Evolutionary conservation across 2,888 invertebrate genomes (phyloP), one percentile per base, ranked within the genome.

Genomic region (Pterostichus madidus): DNA sequence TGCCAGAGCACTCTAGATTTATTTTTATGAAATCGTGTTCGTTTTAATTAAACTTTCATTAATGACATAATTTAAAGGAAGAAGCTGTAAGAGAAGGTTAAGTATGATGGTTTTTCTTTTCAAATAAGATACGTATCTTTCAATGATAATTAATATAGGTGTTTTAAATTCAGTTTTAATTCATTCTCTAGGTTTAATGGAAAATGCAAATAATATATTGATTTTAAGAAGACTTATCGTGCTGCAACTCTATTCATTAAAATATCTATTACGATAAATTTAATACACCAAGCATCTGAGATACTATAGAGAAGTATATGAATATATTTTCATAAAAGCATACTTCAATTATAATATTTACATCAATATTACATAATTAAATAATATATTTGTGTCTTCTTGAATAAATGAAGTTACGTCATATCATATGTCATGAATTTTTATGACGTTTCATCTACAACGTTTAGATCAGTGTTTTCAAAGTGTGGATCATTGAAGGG

Each of bases 171-270:
- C 39, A n/a, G 2, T 35, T 64, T 64, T 64, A 64, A 64, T 64
- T 32, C 32, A 64, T 64, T 64, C 17, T 35, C 39, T 5, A 64
- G 39, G 6, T 35, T 35, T 35, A 53, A n/a, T 53, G 15, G 7
- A 13, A 35, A 64, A 64, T 64, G 64, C 64, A 64, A 64, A 64
- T 35, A 64, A 64, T 35, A 64, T 64, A 35, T 64, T 13, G 64
- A 64, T 64, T 64, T 64, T 64, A n/a, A 59, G 24, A 59, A 46
- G 46, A 46, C 46, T 46, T 46, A 46, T 15, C 24, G 11, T 24
- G 10, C 8, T 59, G 24, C 24, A 59, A 59, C 24, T 24, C 24
- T 17, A 59, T 59, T 17, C 10, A 31, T 59, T 31, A 59, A 59
- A 59, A 15, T 59, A 17, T 59, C 56, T 15, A 17, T 10, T 59